A percentile compares a stretch with the other conserved stretches of the same genome.
phyloP scores from a whole-genome alignment of 2,113 vertebrate genomes.

The Aegypius monachus region DNA sequence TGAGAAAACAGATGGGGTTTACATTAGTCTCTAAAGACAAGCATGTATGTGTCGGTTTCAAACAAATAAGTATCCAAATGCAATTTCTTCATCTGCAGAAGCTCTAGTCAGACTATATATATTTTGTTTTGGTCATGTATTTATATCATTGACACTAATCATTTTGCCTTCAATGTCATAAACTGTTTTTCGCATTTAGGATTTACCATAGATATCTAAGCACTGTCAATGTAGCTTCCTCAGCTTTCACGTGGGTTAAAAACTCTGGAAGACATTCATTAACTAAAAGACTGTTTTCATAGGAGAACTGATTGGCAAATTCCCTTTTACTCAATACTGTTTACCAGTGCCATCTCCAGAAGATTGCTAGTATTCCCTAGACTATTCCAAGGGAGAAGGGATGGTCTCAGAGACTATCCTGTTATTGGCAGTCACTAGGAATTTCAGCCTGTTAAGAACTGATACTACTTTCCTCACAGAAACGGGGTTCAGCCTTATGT shows the following conservation, averaged over 20 bases:
- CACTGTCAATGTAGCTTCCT: not conserved
- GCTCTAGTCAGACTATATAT: not conserved
- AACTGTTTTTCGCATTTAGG: not conserved
- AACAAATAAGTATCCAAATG: not conserved
- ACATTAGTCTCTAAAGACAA: not conserved
- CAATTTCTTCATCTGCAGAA: not conserved
- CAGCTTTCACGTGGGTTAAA: not conserved
- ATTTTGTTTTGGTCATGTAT: not conserved
- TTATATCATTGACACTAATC: not conserved
- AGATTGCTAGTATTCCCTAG: not conserved
- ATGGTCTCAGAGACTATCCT: not conserved
- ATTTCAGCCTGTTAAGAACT: not conserved
- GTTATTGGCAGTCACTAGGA: not conserved
- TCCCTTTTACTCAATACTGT: constrained; percentile 12
- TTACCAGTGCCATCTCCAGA: not conserved
- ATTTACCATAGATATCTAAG: not conserved
- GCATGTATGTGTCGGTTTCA: not conserved
- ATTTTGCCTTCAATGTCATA: not conserved
- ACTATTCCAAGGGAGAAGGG: not conserved
- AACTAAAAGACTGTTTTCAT: not conserved
- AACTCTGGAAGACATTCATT: constrained; percentile 5
- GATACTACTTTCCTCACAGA: not conserved
- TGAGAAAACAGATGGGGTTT: not conserved
- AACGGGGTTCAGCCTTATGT: not conserved
- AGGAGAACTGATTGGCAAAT: constrained; percentile 5